These are phyloP conservation scores for Iselma pallidipennis DNA, from an alignment of 2,888 invertebrate species.

Conservation along the genomic window DNA sequence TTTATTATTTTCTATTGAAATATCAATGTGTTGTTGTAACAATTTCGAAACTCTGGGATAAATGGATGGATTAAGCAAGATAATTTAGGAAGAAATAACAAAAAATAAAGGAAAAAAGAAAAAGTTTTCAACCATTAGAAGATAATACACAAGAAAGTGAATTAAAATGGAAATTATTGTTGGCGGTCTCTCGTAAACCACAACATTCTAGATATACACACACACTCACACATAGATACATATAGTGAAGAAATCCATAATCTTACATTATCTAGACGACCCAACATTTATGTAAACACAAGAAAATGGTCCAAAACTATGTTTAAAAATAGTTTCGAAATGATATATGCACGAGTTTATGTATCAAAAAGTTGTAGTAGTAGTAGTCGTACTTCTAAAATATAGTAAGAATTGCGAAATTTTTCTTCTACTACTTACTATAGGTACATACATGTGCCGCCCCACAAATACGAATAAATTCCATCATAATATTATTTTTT, in stretches of 20 bases:
- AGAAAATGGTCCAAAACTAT: background rate
- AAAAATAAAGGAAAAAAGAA: too few relatives aligned
- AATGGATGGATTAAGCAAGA: too few relatives aligned
- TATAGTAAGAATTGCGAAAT: too few relatives aligned
- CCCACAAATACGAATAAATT: background rate
- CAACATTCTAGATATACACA: too few relatives aligned
- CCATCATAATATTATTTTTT: background rate
- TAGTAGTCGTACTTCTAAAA: too few relatives aligned
- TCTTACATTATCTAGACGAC: background rate
- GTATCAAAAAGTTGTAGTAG: too few relatives aligned
- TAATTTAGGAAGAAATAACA: too few relatives aligned
- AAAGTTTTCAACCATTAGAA: too few relatives aligned
- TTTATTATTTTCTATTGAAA: slow-evolving; percentile 1
- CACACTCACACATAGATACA: too few relatives aligned
- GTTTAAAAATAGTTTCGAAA: background rate
- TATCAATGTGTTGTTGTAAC: background rate
- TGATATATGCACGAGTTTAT: background rate
- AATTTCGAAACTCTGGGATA: background rate
- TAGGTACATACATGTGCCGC: too few relatives aligned
- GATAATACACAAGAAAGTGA: background rate
- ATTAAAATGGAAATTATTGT: background rate
- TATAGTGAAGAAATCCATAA: background rate
- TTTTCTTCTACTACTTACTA: too few relatives aligned
- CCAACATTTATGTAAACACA: background rate
- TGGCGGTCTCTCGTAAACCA: too few relatives aligned